phyloP scores from a whole-genome alignment of 2,888 invertebrate species.

The Melieria crassipennis region DNA sequence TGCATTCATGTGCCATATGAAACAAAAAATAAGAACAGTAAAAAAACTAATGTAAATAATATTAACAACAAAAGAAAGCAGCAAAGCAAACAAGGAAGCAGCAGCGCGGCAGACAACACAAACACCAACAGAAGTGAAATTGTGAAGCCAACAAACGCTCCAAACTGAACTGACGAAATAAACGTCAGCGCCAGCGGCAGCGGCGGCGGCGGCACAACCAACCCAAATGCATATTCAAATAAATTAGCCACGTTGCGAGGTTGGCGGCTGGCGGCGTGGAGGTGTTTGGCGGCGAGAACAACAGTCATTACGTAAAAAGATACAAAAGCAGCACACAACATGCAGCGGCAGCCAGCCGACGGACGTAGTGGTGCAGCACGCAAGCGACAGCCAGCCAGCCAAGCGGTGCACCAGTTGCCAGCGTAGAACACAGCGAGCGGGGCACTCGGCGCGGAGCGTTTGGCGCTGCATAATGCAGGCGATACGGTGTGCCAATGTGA shows the following conservation, averaged over 20 bases:
- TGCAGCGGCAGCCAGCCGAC: no score
- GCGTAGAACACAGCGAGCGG: no score
- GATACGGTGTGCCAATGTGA: no score
- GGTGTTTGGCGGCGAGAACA: no score
- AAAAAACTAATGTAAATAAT: neutral
- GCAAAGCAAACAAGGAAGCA: conserved; percentile 4
- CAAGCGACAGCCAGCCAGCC: neutral
- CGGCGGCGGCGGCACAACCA: neutral
- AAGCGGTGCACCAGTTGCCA: conserved; percentile 8
- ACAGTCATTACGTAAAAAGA: no score
- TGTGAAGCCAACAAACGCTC: neutral
- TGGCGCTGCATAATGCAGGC: no score
- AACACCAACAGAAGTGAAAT: conserved; percentile 8
- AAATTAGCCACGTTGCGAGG: no score
- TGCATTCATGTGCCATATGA: neutral
- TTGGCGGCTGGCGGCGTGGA: no score
- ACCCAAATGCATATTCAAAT: no score
- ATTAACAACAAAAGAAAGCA: neutral
- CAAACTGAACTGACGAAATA: conserved; percentile 12
- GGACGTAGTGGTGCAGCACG: neutral
- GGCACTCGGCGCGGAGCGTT: no score
- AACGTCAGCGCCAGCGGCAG: no score
- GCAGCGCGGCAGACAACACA: conserved; percentile 2
- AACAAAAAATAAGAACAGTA: neutral
- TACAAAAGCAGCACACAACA: no score